phyloP scores from a whole-genome alignment of 1,140 invertebrate genomes.

The Cotesia chilonis region DNA sequence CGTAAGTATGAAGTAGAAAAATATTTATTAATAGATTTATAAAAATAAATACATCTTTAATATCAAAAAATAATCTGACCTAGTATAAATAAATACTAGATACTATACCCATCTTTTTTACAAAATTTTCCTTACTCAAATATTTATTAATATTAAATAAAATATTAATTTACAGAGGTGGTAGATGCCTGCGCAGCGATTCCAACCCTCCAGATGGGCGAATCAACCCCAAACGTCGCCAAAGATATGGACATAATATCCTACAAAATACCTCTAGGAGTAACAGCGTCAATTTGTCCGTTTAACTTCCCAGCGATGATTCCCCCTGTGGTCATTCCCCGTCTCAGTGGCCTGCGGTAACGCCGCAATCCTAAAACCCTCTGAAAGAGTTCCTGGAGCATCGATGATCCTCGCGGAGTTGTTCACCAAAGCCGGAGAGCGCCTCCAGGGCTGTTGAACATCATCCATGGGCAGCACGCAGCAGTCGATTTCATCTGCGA shows the following conservation, averaged over 20 bases:
- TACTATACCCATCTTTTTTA: neutral
- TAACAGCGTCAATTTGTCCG: constrained; percentile 86
- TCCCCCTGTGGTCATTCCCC: constrained; percentile 99
- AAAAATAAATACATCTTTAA: constrained; percentile 2
- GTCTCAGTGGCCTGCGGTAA: constrained; percentile 91
- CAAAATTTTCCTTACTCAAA: too few species aligned
- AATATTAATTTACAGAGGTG: constrained; percentile 74
- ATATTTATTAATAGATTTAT: constrained; percentile 12
- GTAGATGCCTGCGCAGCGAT: constrained; percentile 96
- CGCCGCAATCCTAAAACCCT: constrained; percentile 85
- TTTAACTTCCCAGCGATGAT: constrained; percentile 99
- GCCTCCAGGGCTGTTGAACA: constrained; percentile 93
- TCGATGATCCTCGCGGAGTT: constrained; percentile 94
- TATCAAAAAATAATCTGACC: too few species aligned
- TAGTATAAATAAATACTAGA: too few species aligned
- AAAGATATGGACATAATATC: constrained; percentile 94
- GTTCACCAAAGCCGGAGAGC: constrained; percentile 87
- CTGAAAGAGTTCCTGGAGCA: constrained; percentile 96
- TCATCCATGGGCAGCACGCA: constrained; percentile 95
- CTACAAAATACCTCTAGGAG: constrained; percentile 89
- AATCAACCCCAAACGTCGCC: constrained; percentile 89
- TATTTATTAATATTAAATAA: too few species aligned
- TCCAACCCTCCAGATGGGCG: constrained; percentile 90
- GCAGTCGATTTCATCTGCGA: constrained; percentile 98
- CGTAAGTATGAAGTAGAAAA: constrained; percentile 72